Evolutionary conservation across 2,113 vertebrate species (phyloP), one percentile per base, ranked within the genome.

Genomic region (Xenopus laevis): DNA sequence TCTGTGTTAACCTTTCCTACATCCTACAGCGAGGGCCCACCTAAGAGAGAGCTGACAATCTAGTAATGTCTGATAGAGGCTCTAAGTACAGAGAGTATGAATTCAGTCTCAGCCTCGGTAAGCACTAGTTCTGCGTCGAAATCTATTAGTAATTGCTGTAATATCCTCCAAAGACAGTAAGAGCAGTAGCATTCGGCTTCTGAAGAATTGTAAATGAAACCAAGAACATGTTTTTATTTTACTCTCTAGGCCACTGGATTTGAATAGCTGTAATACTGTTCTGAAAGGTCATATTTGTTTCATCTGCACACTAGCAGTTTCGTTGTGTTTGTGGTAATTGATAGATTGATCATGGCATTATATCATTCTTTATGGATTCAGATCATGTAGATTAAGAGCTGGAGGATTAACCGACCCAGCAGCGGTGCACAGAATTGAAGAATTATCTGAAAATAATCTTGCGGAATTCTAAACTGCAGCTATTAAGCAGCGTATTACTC

Each of bases 261-360:
- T 68, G 13, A 57, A 27, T 66, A 57, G 47, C 57, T 74, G 45
- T 61, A 58, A 52, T 21, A 46, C 30, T 68, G 8, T 62, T 50
- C 58, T 61, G 72, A 74, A 74, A 74, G 72, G 72, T 74, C 65
- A 74, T 60, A 67, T 74, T 74, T 74, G 65, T 74, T 74, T 74
- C 65, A 68, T 68, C 72, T 40, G 50, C 65, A 61, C 46, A 68
- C 44, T 46, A 52, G 57, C 23, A 45, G 40, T 61, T 61, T 20
- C 7, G 30, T 61, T 60, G 44, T 75, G 72, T 75, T 75, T 75
- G 65, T 45, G 65, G 72, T 75, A 68, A 68, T 60, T 68, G 65
- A 75, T 68, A 75, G 65, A 68, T 68, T 68, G 65, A 75, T 68
- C 17, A 17, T 16, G 60, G 46, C 57, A 9, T 75, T 50, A 12